These are phyloP conservation scores for Pharmacophagus antenor DNA, from an alignment of 2,888 invertebrate genomes.

Conservation along the genomic window DNA sequence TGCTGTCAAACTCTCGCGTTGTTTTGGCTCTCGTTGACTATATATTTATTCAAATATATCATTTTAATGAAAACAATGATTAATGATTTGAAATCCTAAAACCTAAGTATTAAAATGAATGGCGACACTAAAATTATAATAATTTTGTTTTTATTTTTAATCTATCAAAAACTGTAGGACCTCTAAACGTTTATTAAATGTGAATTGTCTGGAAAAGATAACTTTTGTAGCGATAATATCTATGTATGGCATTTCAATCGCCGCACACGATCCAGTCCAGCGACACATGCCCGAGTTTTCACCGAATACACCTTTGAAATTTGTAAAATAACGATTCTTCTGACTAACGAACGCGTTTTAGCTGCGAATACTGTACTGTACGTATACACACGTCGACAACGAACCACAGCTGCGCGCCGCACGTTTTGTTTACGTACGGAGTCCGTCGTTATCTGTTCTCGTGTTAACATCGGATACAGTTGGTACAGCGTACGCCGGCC, in stretches of 20 bases:
- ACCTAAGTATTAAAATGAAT: neutral
- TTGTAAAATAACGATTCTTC: conserved; percentile 18
- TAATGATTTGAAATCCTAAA: conserved; percentile 7
- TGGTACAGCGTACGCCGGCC: neutral
- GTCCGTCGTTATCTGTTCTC: conserved; percentile 12
- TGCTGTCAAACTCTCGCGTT: conserved; percentile 28
- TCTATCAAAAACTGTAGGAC: no score
- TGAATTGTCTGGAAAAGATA: no score
- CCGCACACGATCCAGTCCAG: neutral
- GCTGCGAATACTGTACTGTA: neutral
- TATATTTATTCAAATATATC: conserved; percentile 19
- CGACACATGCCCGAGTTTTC: neutral
- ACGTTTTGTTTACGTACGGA: conserved; percentile 15
- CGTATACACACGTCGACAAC: conserved; percentile 1
- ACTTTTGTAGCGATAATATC: no score
- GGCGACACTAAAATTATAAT: no score
- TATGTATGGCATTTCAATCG: neutral
- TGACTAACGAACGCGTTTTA: neutral
- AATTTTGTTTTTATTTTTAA: no score
- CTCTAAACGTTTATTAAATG: no score
- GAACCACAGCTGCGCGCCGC: conserved; percentile 2
- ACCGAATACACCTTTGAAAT: conserved; percentile 1
- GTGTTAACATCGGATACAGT: conserved; percentile 9
- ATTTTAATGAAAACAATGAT: conserved; percentile 28
- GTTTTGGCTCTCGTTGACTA: conserved; percentile 4